Evolutionary conservation across 2,113 vertebrate species (phyloP).

Genomic region (Clarias gariepinus): DNA sequence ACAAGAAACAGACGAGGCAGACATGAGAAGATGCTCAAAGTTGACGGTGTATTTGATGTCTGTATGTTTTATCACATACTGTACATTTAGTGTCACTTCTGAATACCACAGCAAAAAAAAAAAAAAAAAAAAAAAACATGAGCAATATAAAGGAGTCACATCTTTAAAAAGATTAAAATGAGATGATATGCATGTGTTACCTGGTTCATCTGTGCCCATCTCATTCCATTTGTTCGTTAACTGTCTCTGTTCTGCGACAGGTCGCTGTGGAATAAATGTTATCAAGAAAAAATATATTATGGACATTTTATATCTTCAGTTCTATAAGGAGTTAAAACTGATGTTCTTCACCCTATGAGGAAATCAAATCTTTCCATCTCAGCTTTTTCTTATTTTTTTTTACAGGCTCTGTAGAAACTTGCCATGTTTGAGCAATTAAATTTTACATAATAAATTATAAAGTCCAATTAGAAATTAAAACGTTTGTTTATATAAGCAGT

Average conservation of each 20-base stretch:
- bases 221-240: conserved; percentile 96
- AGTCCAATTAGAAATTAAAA: neutral
- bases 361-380: neutral
- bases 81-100: neutral
- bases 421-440: neutral
- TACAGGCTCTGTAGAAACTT: neutral
- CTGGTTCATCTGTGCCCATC: conserved; percentile 98
- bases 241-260: conserved; percentile 87
- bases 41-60: neutral
- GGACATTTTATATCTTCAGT: neutral
- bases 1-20: neutral
- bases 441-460: neutral
- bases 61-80: neutral
- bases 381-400: neutral
- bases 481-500: neutral
- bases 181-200: conserved; percentile 64
- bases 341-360: neutral
- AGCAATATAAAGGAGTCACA: neutral
- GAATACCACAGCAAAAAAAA: neutral
- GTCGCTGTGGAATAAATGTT: conserved; percentile 74
- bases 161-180: neutral
- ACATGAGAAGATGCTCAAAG: neutral
- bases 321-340: neutral
- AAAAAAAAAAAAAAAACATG: neutral
- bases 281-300: neutral